Evolutionary conservation across 2,797 vertebrate species (phyloP).

Genomic region (Xiphophorus birchmanni): DNA sequence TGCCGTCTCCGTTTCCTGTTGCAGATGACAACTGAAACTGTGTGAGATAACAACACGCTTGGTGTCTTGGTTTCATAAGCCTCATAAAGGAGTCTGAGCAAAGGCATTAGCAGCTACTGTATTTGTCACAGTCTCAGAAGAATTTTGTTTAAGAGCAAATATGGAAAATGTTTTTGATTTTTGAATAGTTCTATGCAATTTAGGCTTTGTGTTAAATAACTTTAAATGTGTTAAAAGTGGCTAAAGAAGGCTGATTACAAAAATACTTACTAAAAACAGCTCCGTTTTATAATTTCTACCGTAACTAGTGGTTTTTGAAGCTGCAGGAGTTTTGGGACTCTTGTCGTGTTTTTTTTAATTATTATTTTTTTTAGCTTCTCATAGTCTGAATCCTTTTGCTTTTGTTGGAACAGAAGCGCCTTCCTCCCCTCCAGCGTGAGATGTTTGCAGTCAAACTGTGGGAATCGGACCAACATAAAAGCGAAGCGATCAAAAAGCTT

Average conservation of each 20-base stretch:
- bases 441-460: neutral
- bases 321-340: neutral
- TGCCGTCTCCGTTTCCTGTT: neutral
- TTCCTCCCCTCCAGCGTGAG: neutral
- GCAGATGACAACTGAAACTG: slow-evolving; percentile 5
- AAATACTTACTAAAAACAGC: neutral
- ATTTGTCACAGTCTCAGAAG: neutral
- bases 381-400: neutral
- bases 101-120: neutral
- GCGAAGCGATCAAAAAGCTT: neutral
- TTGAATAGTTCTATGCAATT: neutral
- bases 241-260: neutral
- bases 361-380: neutral
- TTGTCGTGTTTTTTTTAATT: too few relatives aligned
- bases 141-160: neutral
- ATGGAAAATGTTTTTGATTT: neutral
- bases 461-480: neutral
- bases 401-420: neutral
- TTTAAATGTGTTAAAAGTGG: neutral
- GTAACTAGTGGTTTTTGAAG: neutral
- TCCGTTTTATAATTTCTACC: neutral
- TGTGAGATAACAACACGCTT: neutral
- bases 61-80: neutral
- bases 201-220: neutral
- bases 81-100: neutral